Percentiles rank a stretch among this genome's conserved stretches.
phyloP scores from a whole-genome alignment of 2,113 vertebrate species.

The Neolamprologus variostigma region DNA sequence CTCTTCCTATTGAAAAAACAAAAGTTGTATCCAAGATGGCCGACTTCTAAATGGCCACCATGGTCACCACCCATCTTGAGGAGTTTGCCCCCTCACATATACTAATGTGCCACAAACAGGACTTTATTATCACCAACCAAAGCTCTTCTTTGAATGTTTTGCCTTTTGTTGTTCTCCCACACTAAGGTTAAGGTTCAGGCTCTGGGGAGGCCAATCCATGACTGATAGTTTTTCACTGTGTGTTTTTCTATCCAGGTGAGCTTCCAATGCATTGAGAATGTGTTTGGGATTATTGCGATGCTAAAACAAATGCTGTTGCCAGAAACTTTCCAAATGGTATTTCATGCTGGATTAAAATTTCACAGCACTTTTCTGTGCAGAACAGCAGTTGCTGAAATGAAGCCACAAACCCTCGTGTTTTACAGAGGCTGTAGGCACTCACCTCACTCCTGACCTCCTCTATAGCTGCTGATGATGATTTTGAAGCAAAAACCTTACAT shows the following conservation, averaged over 20 bases:
- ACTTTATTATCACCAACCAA: neutral
- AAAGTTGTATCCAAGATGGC: neutral
- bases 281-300: neutral
- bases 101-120: neutral
- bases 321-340: neutral
- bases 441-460: neutral
- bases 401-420: neutral
- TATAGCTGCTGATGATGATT: accelerated
- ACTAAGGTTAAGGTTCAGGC: neutral
- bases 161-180: neutral
- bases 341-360: neutral
- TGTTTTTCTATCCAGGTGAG: neutral
- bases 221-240: neutral
- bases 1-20: neutral
- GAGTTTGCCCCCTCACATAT: neutral
- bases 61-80: neutral
- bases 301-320: neutral
- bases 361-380: neutral
- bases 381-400: neutral
- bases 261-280: neutral
- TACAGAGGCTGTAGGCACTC: neutral
- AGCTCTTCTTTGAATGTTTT: neutral
- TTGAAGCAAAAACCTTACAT: neutral
- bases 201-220: neutral
- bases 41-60: neutral